Conservation (phyloP, 2,113 vertebrate genomes). For the Nyctibius bracteatus region DNA sequence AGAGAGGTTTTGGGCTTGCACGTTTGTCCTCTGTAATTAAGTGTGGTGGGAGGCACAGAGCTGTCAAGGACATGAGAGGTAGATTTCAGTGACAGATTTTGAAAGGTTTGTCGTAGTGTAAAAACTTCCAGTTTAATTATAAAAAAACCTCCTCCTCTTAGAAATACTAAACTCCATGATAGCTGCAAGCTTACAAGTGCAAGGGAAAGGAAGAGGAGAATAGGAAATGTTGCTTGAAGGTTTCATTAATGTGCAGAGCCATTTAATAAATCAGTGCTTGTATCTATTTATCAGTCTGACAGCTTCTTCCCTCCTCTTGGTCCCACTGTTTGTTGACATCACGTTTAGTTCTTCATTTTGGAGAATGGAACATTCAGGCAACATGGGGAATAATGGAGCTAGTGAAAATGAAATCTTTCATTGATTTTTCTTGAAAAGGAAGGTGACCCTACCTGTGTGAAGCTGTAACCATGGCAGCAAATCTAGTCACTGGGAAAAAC, state of each 20-base stretch:
- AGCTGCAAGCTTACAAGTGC: not conserved
- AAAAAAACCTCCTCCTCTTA: not conserved
- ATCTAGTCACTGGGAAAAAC: slow-evolving; percentile 83
- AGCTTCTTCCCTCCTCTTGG: not conserved
- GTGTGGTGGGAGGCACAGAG: not conserved
- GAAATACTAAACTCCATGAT: not conserved
- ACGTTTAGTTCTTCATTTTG: not conserved
- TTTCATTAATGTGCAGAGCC: not conserved
- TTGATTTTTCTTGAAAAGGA: slow-evolving; percentile 66
- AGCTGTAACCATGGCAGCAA: slow-evolving; percentile 94
- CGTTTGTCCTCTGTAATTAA: not conserved
- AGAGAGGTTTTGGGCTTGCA: not conserved
- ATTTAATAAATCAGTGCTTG: slow-evolving; percentile 6
- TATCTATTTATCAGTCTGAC: not conserved
- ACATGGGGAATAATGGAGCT: not conserved
- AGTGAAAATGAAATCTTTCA: slow-evolving; percentile 40
- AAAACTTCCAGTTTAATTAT: not conserved
- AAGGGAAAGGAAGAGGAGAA: not conserved
- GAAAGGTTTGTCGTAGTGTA: not conserved
- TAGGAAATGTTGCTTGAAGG: not conserved
- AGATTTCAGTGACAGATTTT: not conserved
- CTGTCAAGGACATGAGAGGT: not conserved
- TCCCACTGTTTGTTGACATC: not conserved
- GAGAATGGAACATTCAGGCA: not conserved
- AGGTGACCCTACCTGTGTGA: slow-evolving; percentile 94